These are phyloP conservation scores for Threskiornis aethiopicus DNA, from an alignment of 2,797 vertebrate genomes.

Conservation along the genomic window DNA sequence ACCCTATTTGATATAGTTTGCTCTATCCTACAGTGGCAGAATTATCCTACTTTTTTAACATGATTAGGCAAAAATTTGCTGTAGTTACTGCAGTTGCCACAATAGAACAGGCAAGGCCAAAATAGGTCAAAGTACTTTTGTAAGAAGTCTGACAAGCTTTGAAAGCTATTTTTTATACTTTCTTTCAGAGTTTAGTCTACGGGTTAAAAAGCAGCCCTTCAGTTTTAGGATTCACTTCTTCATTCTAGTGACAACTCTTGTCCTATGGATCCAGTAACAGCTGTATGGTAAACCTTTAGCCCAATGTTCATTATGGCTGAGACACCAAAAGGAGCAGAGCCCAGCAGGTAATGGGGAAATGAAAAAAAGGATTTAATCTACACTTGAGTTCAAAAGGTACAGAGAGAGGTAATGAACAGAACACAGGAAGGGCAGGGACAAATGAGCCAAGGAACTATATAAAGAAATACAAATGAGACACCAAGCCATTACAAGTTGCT, in stretches of 20 bases:
- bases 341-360: background rate
- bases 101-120: background rate
- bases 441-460: background rate
- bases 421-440: constrained; percentile 12
- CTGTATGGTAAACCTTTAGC: background rate
- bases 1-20: background rate
- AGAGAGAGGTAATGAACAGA: background rate
- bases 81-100: background rate
- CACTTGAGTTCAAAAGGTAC: background rate
- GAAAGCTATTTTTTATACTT: background rate
- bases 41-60: background rate
- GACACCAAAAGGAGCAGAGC: background rate
- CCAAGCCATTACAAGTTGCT: background rate
- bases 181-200: background rate
- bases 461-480: constrained; percentile 17
- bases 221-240: background rate
- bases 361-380: background rate
- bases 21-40: background rate
- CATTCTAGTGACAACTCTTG: background rate
- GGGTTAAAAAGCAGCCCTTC: background rate
- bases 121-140: background rate
- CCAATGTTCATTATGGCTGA: background rate
- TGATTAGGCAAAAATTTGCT: background rate
- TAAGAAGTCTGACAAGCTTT: background rate
- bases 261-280: background rate